A percentile compares a stretch with the other conserved stretches of the same genome.
Conservation (phyloP, 2,888 invertebrate species). For the Calliscelio sp. region DNA sequence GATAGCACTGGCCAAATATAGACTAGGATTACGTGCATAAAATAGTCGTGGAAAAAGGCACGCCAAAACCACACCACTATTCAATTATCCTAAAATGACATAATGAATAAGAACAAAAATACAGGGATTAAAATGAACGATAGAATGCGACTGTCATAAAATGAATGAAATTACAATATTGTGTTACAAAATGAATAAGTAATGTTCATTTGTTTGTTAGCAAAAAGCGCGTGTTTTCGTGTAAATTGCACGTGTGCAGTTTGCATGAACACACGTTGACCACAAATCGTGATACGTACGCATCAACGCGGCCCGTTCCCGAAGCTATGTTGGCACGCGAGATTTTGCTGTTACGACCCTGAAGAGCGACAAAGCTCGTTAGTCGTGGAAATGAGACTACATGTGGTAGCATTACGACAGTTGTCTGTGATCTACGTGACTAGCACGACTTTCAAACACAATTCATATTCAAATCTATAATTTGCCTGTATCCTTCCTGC, state of each 20-base stretch:
- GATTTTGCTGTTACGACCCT: conserved; percentile 67
- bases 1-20: conserved; percentile 35
- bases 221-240: conserved; percentile 11
- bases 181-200: conserved; percentile 9
- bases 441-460: conserved; percentile 52
- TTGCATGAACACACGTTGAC: conserved; percentile 48
- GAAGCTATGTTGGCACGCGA: conserved; percentile 73
- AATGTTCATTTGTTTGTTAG: background rate
- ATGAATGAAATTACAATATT: conserved; percentile 2
- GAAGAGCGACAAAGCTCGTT: conserved; percentile 73
- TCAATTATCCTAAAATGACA: conserved; percentile 24
- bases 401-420: conserved; percentile 65
- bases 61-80: conserved; percentile 18
- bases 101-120: no score
- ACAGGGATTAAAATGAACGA: no score
- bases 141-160: background rate
- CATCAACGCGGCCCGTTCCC: conserved; percentile 68
- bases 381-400: conserved; percentile 71
- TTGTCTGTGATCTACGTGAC: conserved; percentile 67
- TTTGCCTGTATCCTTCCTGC: conserved; percentile 7
- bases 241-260: conserved; percentile 33
- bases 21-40: no score
- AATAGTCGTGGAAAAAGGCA: background rate
- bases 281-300: conserved; percentile 61
- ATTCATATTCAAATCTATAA: conserved; percentile 57